Conservation (phyloP, 1,140 invertebrate genomes). For the Temnothorax nylanderi region DNA sequence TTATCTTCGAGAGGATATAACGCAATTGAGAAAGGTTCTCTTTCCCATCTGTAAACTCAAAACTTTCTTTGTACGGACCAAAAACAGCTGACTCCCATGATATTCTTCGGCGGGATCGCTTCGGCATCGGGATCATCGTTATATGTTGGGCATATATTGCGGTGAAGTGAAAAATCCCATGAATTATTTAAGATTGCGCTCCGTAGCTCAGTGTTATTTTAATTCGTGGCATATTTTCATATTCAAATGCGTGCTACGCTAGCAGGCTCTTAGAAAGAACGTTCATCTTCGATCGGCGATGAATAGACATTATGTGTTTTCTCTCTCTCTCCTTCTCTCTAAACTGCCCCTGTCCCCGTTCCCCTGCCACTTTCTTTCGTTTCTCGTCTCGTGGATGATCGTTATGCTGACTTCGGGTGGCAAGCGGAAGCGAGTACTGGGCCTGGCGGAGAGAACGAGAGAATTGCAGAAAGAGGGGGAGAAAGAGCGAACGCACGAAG, state of each 20-base stretch:
- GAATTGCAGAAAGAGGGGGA: slow-evolving; percentile 18
- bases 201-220: slow-evolving; percentile 77
- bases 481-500: background rate
- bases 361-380: background rate
- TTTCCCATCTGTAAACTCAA: background rate
- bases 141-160: slow-evolving; percentile 20
- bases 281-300: slow-evolving; percentile 74
- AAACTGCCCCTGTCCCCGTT: background rate
- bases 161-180: slow-evolving; percentile 68
- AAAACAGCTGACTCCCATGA: slow-evolving; percentile 22
- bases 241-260: slow-evolving; percentile 73
- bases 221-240: slow-evolving; percentile 80
- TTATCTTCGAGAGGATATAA: background rate
- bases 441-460: background rate
- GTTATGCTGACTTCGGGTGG: slow-evolving; percentile 48
- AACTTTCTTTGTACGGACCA: background rate
- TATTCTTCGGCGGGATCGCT: background rate
- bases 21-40: background rate
- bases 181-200: slow-evolving; percentile 79
- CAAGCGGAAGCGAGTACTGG: slow-evolving; percentile 71
- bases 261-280: slow-evolving; percentile 49
- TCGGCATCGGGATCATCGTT: slow-evolving; percentile 10
- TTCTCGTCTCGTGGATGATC: slow-evolving; percentile 44
- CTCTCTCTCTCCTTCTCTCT: slow-evolving; percentile 28
- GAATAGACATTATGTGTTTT: slow-evolving; percentile 72